phyloP scores from a whole-genome alignment of 2,888 invertebrate species.

The Euphydryas editha region DNA sequence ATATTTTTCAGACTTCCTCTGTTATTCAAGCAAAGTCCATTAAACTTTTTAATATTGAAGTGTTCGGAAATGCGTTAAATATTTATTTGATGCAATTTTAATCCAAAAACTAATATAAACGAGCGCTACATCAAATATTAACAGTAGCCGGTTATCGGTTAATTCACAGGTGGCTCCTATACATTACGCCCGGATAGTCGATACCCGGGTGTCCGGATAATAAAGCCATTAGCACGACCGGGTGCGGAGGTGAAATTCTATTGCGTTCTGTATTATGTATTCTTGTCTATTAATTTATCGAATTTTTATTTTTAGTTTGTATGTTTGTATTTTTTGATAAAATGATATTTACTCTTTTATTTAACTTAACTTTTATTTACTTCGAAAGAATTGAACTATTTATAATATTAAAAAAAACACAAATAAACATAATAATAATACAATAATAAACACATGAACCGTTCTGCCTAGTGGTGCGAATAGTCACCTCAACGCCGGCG shows the following conservation, averaged over 20 bases:
- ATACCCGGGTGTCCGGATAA: slow-evolving; percentile 58
- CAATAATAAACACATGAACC: no score
- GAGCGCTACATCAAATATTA: not conserved
- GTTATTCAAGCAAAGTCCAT: no score
- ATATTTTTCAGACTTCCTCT: no score
- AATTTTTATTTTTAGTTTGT: not conserved
- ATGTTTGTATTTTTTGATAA: no score
- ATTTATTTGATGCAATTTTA: not conserved
- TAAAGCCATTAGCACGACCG: slow-evolving; percentile 63
- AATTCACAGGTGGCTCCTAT: slow-evolving; percentile 1
- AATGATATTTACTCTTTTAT: no score
- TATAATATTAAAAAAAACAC: no score
- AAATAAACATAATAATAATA: no score
- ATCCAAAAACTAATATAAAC: not conserved
- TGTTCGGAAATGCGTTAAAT: not conserved
- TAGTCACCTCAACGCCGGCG: no score
- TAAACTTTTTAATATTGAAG: not conserved
- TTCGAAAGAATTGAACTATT: no score
- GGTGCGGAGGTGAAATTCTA: slow-evolving; percentile 50
- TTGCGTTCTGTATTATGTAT: not conserved
- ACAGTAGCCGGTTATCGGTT: not conserved
- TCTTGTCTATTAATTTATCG: not conserved
- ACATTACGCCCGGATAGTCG: slow-evolving; percentile 42
- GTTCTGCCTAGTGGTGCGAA: no score
- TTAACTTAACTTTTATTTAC: no score